phyloP scores from a whole-genome alignment of 2,888 invertebrate genomes.

The Rhagium mordax region DNA sequence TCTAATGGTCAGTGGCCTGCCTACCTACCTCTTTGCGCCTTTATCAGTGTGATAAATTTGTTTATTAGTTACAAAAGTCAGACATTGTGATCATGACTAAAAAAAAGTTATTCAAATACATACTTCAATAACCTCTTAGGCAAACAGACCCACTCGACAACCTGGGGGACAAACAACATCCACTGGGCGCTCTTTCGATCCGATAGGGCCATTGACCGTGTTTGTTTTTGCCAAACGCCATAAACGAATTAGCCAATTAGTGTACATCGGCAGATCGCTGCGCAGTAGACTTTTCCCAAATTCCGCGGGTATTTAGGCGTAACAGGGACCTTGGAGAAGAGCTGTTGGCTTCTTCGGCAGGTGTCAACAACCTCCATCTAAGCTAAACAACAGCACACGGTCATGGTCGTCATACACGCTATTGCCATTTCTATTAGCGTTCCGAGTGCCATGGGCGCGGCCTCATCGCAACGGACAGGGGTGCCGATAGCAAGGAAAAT shows the following conservation, averaged over 20 bases:
- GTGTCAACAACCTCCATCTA: conserved; percentile 47
- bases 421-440: conserved; percentile 43
- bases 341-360: conserved; percentile 42
- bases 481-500: no score
- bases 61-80: no score
- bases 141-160: no score
- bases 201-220: conserved; percentile 16
- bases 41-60: no score
- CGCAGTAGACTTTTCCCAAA: conserved; percentile 41
- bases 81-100: no score
- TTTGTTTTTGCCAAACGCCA: conserved; percentile 8
- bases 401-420: conserved; percentile 38
- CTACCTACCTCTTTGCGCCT: no score
- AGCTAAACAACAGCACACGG: conserved; percentile 28
- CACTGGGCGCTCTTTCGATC: no score
- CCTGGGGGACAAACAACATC: no score
- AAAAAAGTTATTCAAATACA: no score
- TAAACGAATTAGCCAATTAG: background rate
- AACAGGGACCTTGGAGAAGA: conserved; percentile 45
- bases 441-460: conserved; percentile 22
- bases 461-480: background rate
- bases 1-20: no score
- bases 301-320: conserved; percentile 45
- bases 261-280: background rate
- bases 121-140: no score